Percentiles rank a stretch among this genome's conserved stretches.
Evolutionary conservation across 2,888 invertebrate species (phyloP).

Genomic region (Cantharis nigra): DNA sequence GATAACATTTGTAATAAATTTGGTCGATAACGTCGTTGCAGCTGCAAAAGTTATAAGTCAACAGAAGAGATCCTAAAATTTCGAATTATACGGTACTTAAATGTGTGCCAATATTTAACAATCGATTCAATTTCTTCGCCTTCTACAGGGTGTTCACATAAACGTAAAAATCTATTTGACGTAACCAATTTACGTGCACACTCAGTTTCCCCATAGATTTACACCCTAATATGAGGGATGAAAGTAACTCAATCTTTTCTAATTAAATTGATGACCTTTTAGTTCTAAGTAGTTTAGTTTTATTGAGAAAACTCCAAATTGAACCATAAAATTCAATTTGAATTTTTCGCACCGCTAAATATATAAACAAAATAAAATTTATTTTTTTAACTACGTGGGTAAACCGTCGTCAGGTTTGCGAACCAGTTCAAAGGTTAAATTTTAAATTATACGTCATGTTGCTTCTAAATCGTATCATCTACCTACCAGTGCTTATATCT

Average conservation of each 20-base stretch:
- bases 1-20: background rate
- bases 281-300: background rate
- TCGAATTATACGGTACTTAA: background rate
- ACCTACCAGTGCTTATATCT: background rate
- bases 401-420: background rate
- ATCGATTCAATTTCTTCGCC: background rate
- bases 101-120: background rate
- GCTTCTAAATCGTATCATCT: background rate
- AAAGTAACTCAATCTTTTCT: background rate
- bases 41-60: background rate
- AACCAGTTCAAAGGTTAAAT: background rate
- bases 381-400: background rate
- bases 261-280: background rate
- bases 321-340: background rate
- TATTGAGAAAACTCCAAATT: background rate
- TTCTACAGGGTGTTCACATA: background rate
- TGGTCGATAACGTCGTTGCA: background rate
- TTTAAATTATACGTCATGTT: background rate
- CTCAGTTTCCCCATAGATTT: background rate
- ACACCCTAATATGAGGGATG: background rate
- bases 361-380: background rate
- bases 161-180: background rate
- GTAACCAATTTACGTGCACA: background rate
- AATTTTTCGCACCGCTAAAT: background rate
- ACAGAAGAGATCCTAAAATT: background rate